Evolutionary conservation across 2,888 invertebrate species (phyloP), one percentile per base, ranked within the genome.

Genomic region (Ditula angustiorana): DNA sequence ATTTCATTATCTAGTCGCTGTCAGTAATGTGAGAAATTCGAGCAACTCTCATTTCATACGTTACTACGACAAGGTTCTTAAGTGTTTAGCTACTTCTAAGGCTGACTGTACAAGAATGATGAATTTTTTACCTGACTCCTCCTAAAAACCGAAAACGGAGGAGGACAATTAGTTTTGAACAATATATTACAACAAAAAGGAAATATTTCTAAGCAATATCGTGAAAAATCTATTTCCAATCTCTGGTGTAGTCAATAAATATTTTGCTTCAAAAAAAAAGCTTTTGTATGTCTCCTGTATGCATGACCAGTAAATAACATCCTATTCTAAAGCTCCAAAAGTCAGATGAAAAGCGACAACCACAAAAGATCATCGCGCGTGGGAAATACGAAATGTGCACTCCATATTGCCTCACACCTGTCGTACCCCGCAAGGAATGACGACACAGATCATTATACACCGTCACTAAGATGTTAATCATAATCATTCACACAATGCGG

Each of bases 391-490:
- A 77, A 85, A 87, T 86, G 85, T 88, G 86, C 71, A 69, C 81
- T 77, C 76, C 71, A 69, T 76, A 80, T 76, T 73, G 72, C 68
- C 75, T 71, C 77, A 73, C 88, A 88, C 86, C 88, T 89, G 90
- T 81, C 73, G 57, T 57, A 55, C 55, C 63, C 61, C 69, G 47
- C 50, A 49, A 70, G 67, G 61, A 58, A 69, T 74, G 78, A 79
- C 74, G 77, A 79, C 73, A 79, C 76, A 81, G 76, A 81, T 81
- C 80, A 81, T 83, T 78, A 83, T 79, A 78, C 74, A 67, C 75
- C 78, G 80, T 78, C 78, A 77, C 79, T 82, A 81, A 80, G 86
- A 88, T 86, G 85, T 83, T 85, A 83, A 86, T 87, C 84, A 85
- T 82, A 77, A 79, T 71, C 72, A 76, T 74, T 72, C 73, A 68